Conservation (phyloP, 2,888 invertebrate species). For the Parnassius apollo region DNA sequence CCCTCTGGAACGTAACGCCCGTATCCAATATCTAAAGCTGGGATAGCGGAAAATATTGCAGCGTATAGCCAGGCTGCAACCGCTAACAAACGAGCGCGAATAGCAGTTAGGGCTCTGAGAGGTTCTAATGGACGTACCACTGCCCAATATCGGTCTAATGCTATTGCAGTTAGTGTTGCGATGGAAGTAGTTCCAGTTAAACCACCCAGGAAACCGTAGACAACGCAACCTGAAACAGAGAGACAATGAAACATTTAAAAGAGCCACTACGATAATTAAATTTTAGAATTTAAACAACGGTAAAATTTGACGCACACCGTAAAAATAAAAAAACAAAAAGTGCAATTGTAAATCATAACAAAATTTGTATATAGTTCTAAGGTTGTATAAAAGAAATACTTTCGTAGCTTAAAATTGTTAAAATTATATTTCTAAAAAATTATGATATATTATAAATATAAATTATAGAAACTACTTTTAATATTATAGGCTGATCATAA, state of each 20-base stretch:
- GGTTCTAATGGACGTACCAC: slow-evolving; percentile 89
- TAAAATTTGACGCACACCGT: too few relatives aligned
- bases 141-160: slow-evolving; percentile 90
- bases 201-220: slow-evolving; percentile 91
- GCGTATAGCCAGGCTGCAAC: slow-evolving; percentile 88
- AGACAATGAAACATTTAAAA: background rate
- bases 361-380: too few relatives aligned
- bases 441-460: too few relatives aligned
- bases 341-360: too few relatives aligned
- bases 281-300: background rate
- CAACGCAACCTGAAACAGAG: slow-evolving; percentile 84
- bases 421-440: too few relatives aligned
- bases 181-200: slow-evolving; percentile 91
- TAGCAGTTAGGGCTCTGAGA: slow-evolving; percentile 81
- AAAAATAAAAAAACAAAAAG: too few relatives aligned
- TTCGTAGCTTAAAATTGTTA: too few relatives aligned
- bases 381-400: too few relatives aligned
- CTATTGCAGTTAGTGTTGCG: slow-evolving; percentile 89
- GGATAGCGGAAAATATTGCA: slow-evolving; percentile 84
- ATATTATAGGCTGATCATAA: too few relatives aligned
- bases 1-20: slow-evolving; percentile 92
- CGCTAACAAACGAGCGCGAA: slow-evolving; percentile 82
- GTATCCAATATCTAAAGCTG: slow-evolving; percentile 85
- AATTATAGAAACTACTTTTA: too few relatives aligned
- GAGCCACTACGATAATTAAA: background rate